Evolutionary conservation across 2,797 vertebrate genomes (phyloP).

Genomic region (Chanos chanos): DNA sequence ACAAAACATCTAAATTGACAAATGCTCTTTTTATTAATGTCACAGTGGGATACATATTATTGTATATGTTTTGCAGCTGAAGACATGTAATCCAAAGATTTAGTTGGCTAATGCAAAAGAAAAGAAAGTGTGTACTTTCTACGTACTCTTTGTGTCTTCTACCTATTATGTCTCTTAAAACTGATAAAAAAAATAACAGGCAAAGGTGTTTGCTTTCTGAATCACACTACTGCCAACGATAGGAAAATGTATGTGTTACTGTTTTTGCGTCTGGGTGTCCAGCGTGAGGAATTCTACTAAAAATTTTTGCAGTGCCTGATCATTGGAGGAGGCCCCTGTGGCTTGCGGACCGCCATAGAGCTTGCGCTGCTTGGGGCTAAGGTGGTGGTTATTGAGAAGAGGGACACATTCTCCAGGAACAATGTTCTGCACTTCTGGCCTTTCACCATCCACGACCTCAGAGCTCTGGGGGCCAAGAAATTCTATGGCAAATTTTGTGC

Average conservation of each 20-base stretch:
- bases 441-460: constrained; percentile 94
- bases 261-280: too few species aligned
- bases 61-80: too few species aligned
- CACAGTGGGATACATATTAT: too few species aligned
- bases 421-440: constrained; percentile 98
- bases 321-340: constrained; percentile 93
- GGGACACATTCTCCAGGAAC: constrained; percentile 94
- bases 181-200: too few species aligned
- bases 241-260: too few species aligned
- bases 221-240: too few species aligned
- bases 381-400: constrained; percentile 92
- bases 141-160: neutral
- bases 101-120: neutral
- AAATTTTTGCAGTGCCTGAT: constrained; percentile 83
- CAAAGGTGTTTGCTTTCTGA: too few species aligned
- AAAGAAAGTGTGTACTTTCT: neutral
- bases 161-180: too few species aligned
- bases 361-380: constrained; percentile 92
- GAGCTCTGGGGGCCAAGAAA: constrained; percentile 93
- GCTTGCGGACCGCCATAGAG: constrained; percentile 92
- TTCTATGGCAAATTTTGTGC: constrained; percentile 98
- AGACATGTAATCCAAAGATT: too few species aligned
- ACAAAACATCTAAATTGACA: constrained; percentile 17
- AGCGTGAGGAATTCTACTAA: neutral
- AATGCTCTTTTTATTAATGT: neutral